Conservation (phyloP, 2,113 vertebrate genomes). For the Aptenodytes patagonicus region DNA sequence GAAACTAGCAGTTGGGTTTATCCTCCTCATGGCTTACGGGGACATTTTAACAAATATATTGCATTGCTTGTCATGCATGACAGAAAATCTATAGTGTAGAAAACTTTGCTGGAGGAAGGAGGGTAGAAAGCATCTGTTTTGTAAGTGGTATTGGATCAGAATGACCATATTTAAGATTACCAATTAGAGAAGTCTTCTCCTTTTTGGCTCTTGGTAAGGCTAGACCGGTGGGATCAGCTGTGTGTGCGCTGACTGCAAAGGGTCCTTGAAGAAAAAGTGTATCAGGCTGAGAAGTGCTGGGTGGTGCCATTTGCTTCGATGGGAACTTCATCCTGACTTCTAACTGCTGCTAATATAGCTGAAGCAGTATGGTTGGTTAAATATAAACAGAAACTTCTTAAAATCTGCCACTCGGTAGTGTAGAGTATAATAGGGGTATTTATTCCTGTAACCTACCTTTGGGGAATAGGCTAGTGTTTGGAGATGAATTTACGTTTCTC, state of each 20-base stretch:
- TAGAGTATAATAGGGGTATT: not conserved
- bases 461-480: not conserved
- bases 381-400: not conserved
- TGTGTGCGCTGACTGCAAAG: not conserved
- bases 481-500: not conserved
- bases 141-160: not conserved
- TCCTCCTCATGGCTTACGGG: not conserved
- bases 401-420: not conserved
- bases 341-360: not conserved
- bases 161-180: not conserved
- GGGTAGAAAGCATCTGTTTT: not conserved
- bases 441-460: not conserved
- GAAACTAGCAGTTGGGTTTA: not conserved
- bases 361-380: not conserved
- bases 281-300: not conserved
- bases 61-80: not conserved
- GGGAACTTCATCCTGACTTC: not conserved
- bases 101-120: not conserved
- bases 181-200: not conserved
- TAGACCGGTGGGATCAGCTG: not conserved
- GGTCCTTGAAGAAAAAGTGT: not conserved
- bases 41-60: slow-evolving; percentile 12
- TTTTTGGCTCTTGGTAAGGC: not conserved
- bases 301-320: not conserved
- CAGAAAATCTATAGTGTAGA: not conserved